Evolutionary conservation across 2,888 invertebrate species (phyloP).

Genomic region (Oeneis ivallda): DNA sequence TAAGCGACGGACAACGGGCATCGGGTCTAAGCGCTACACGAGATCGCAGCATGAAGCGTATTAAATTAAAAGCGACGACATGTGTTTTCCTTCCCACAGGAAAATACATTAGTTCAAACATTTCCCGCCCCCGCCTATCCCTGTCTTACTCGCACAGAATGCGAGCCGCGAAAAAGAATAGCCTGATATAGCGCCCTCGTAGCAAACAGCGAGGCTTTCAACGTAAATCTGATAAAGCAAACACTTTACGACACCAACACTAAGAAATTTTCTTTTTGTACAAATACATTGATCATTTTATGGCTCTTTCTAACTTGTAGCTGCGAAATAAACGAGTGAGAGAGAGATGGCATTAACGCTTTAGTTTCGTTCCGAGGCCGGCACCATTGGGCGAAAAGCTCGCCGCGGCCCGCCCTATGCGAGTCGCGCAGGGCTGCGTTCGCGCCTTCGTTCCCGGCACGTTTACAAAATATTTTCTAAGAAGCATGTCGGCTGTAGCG

Average conservation of each 20-base stretch:
- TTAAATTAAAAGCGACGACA: conserved; percentile 81
- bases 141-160: conserved; percentile 46
- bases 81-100: conserved; percentile 82
- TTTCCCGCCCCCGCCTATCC: conserved; percentile 62
- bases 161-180: conserved; percentile 50
- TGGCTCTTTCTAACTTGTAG: conserved; percentile 47
- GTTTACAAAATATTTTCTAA: conserved; percentile 68
- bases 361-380: conserved; percentile 44
- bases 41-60: conserved; percentile 76
- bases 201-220: conserved; percentile 78
- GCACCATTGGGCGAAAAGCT: conserved; percentile 74
- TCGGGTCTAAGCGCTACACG: conserved; percentile 55
- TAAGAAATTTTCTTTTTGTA: conserved; percentile 72
- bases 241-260: conserved; percentile 77
- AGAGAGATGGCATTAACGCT: conserved; percentile 52
- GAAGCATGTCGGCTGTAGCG: conserved; percentile 74
- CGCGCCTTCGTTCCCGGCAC: conserved; percentile 61
- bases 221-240: conserved; percentile 80
- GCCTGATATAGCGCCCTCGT: conserved; percentile 65
- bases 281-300: conserved; percentile 41
- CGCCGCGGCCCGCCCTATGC: conserved; percentile 68
- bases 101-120: conserved; percentile 79
- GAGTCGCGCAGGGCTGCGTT: conserved; percentile 67
- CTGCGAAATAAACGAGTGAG: conserved; percentile 36
- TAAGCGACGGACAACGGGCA: conserved; percentile 20